Evolutionary conservation across 1,140 invertebrate genomes (phyloP), one percentile per base, ranked within the genome.

Genomic region (Xylocopa sonorina): DNA sequence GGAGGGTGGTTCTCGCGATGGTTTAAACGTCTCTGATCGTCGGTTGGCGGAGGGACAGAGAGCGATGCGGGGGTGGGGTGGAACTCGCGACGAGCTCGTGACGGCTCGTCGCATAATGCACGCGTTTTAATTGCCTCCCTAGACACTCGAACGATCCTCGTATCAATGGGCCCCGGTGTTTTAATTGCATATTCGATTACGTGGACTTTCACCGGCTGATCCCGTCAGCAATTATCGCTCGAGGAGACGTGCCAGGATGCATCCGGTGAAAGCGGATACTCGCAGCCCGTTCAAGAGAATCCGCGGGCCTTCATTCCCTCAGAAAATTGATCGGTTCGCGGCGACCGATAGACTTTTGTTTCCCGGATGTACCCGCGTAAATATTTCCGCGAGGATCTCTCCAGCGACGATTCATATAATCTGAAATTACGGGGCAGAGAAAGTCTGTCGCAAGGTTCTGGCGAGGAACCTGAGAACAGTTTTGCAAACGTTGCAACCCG

Each of bases 131-230:
- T 86, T 82, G 67, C 75, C 83, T 72, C 80, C 63, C 60, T 58
- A 72, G 71, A 72, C 68, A 48, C 83, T 79, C 68, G 64, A 85
- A 57, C 74, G 83, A 81, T 71, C 77, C 79, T 74, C 84, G 78
- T 85, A 85, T 86, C 83, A 86, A 86, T 86, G 55, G 48, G 83
- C 48, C 48, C 64, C 77, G 78, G 55, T 57, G 80, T 85, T 84
- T 85, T 84, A 85, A 85, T 85, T 83, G 82, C 82, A 53, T 72
- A 62, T 81, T 64, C 83, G 75, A 84, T 84, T 74, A 81, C 69
- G 69, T 24, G 83, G 63, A 85, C 72, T 85, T 84, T 85, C 79
- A 81, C 67, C 82, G 71, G 68, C 69, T 84, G 68, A 81, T 84
- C 64, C 82, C 69, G 46, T 57, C 55, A 43, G 58, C 67, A 75